Conservation (phyloP, 23 tunicate species). For the Phallusia fumigata region DNA sequence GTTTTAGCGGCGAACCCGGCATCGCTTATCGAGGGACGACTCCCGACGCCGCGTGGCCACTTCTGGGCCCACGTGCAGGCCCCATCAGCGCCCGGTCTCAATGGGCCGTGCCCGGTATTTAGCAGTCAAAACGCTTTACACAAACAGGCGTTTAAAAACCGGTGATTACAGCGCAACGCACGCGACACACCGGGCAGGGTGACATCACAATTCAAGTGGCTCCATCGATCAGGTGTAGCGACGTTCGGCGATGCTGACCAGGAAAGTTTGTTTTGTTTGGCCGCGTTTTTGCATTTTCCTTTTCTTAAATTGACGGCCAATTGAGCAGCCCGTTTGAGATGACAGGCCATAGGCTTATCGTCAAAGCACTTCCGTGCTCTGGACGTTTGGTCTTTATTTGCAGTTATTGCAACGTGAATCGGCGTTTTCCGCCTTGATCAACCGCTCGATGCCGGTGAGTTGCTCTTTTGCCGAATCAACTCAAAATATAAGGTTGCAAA, state of each 20-base stretch:
- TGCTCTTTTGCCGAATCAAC: neutral
- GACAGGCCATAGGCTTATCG: neutral
- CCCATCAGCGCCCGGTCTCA: slow-evolving; percentile 2
- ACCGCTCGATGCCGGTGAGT: neutral
- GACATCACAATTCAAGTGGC: slow-evolving; percentile 5
- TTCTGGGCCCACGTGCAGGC: slow-evolving; percentile 2
- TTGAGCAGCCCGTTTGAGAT: neutral
- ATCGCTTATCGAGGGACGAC: neutral
- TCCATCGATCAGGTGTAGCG: neutral
- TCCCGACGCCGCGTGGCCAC: neutral
- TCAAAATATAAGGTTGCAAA: too few species aligned
- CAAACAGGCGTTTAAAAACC: neutral
- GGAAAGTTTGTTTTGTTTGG: neutral
- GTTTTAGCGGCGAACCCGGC: neutral
- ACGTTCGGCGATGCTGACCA: neutral
- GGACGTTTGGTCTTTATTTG: neutral
- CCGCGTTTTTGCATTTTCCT: neutral
- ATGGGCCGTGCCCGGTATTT: slow-evolving; percentile 7
- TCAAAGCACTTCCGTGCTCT: too few species aligned
- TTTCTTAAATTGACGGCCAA: neutral
- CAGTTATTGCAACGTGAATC: neutral
- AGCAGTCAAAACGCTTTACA: neutral
- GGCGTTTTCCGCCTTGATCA: neutral
- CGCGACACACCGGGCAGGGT: neutral
- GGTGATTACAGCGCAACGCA: neutral